Base-by-base conservation (phyloP, 2,888 invertebrate genomes). In the Drosophila tanythrix region DNA sequence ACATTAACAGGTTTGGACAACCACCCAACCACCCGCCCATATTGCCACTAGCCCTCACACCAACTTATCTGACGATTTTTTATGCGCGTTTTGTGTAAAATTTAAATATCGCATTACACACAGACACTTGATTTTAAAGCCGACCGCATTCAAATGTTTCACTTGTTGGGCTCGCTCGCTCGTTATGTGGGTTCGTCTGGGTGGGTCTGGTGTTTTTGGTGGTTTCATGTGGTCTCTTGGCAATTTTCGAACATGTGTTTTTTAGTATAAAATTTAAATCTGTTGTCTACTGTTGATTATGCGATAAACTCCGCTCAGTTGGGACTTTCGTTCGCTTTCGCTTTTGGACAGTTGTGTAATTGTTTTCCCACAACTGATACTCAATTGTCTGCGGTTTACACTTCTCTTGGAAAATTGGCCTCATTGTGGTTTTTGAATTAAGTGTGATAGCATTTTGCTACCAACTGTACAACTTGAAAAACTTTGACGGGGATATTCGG, bases 21-120 rank as follows among this genome's bases (percentile, higher is more conserved):
- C 55, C 56, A 56, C 25, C 56, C 56, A 77, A 76, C 74, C 77
- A 76, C 74, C 77, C 83, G 79, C 71, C 72, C 81, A 77, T 38
- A 59, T 46, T 46, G 27, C 52, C 50, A 75, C 50, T 13, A 38
- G 25, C 65, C 60, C 66, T 59, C 63, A 60, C 53, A 38, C 67
- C 38, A 61, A 59, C 70, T 68, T 72, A 76, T 83, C 71, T 56
- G 57, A 27, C 56, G 63, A 70, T 70, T 73, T 61, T 65, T 66
- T 64, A 25, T 53, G 36, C 35, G 13, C n/a, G 13, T 79, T 75
- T 67, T 62, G 51, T 66, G 46, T 38, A 21, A 82, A 88, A 90
- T 87, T 87, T 86, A 87, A 89, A 87, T 87, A 87, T 87, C 87
- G 90, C 89, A 87, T 87, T 87, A 87, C 87, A 80, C 52, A 74